Evolutionary conservation across 2,797 vertebrate genomes (phyloP).

Genomic region (Acrossocheilus fasciatus): DNA sequence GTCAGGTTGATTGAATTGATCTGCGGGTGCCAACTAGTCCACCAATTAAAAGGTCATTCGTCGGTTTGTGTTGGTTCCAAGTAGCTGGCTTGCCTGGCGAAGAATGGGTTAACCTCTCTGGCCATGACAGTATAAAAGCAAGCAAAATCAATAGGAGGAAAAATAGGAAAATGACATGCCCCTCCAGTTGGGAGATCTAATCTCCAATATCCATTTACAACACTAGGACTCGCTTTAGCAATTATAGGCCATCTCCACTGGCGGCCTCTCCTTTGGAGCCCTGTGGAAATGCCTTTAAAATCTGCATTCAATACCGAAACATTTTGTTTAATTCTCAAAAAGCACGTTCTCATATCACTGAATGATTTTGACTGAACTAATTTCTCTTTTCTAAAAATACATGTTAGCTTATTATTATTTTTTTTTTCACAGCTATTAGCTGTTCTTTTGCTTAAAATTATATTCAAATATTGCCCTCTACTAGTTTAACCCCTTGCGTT

Average conservation of each 20-base stretch:
- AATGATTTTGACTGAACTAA: conserved; percentile 50
- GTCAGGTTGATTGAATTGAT: conserved; percentile 42
- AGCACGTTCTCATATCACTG: conserved; percentile 54
- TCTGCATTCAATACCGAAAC: conserved; percentile 60
- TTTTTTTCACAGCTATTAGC: conserved; percentile 46
- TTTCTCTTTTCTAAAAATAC: neutral
- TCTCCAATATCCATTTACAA: conserved; percentile 86
- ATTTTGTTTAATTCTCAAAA: conserved; percentile 57
- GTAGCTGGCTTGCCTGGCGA: conserved; percentile 65
- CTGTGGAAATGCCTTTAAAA: conserved; percentile 61
- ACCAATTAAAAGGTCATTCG: conserved; percentile 53
- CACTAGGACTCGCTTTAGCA: conserved; percentile 70
- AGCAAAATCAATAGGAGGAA: conserved; percentile 83
- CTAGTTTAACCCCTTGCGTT: conserved; percentile 60
- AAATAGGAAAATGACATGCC: conserved; percentile 86
- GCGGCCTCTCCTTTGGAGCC: conserved; percentile 60
- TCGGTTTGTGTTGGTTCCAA: conserved; percentile 59
- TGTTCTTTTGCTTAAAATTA: conserved; percentile 65
- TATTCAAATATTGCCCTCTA: conserved; percentile 67
- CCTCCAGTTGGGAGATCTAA: conserved; percentile 85
- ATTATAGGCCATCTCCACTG: conserved; percentile 63
- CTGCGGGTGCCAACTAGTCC: conserved; percentile 34
- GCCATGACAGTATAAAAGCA: conserved; percentile 80
- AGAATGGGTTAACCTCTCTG: conserved; percentile 73
- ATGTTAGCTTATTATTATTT: neutral